Evolutionary conservation across 2,113 vertebrate species (phyloP).

Genomic region (Acanthisitta chloris): DNA sequence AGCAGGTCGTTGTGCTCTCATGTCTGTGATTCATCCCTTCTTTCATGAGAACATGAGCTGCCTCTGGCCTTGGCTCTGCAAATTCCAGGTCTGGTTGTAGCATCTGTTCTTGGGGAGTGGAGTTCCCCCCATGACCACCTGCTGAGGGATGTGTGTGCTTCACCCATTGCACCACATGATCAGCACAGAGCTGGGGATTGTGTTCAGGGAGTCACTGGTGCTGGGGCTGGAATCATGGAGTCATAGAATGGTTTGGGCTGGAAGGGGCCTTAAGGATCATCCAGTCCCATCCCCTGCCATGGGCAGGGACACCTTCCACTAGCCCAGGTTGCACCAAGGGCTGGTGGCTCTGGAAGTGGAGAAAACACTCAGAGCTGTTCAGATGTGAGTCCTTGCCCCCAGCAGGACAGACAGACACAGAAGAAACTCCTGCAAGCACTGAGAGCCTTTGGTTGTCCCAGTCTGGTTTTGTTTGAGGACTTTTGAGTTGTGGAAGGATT

Average conservation of each 20-base stretch:
- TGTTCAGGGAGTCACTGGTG: rapidly evolving
- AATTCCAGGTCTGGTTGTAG: neutral
- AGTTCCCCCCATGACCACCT: rapidly evolving
- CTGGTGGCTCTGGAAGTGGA: neutral
- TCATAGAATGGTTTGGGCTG: neutral
- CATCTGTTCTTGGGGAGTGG: neutral
- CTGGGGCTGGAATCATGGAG: neutral
- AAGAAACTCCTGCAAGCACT: neutral
- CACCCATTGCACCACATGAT: rapidly evolving
- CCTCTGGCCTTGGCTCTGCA: neutral
- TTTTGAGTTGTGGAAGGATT: neutral
- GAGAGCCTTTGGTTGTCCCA: neutral
- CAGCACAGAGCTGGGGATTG: neutral
- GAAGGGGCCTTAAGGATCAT: neutral
- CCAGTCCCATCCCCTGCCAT: neutral
- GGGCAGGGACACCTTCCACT: neutral
- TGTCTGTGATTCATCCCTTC: neutral
- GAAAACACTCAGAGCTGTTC: neutral
- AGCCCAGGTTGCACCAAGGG: neutral
- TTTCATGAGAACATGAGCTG: neutral
- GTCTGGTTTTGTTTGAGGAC: neutral
- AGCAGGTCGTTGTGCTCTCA: rapidly evolving
- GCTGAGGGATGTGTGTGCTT: neutral
- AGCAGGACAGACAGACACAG: neutral
- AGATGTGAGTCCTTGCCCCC: neutral